Percentiles rank a stretch among this genome's conserved stretches.
These are phyloP conservation scores for Pammene aurita DNA, from an alignment of 2,888 invertebrate genomes.

Conservation along the genomic window DNA sequence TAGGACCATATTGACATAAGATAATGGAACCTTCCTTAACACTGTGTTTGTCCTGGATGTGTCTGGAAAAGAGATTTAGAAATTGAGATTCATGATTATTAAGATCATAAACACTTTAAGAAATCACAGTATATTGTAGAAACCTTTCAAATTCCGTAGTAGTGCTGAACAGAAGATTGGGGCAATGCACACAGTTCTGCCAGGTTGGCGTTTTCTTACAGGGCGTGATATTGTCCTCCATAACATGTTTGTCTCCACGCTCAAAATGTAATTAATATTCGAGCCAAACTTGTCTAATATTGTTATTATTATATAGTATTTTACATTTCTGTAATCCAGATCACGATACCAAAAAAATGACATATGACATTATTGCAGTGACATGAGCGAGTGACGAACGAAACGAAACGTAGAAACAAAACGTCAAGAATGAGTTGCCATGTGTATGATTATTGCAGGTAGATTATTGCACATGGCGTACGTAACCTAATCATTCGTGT, in stretches of 20 bases:
- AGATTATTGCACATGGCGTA: too few species aligned
- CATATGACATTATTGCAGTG: constrained; percentile 20
- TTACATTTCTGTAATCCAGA: constrained; percentile 34
- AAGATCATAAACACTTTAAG: constrained; percentile 21
- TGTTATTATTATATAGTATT: constrained; percentile 17
- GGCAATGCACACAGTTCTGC: constrained; percentile 86
- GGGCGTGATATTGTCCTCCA: constrained; percentile 72
- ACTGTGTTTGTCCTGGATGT: constrained; percentile 91
- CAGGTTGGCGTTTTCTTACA: constrained; percentile 76
- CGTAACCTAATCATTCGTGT: too few species aligned
- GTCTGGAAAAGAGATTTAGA: constrained; percentile 78
- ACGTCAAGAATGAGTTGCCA: constrained; percentile 38
- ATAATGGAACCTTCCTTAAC: constrained; percentile 93
- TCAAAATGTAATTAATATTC: constrained; percentile 22
- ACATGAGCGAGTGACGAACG: constrained; percentile 30
- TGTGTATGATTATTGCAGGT: not conserved
- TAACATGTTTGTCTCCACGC: constrained; percentile 69
- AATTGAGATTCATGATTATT: constrained; percentile 35
- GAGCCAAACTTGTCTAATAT: constrained; percentile 10
- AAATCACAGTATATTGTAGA: constrained; percentile 43
- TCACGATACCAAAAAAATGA: constrained; percentile 30
- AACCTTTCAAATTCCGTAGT: constrained; percentile 85
- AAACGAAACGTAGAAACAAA: constrained; percentile 40
- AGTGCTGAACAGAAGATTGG: constrained; percentile 81
- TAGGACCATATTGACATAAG: constrained; percentile 94